Percentiles rank a stretch among this genome's conserved stretches.
Evolutionary conservation across 30 jellyfish, hydroid and myxozoan species (phyloP).

Genomic region (Nemopilema nomurai): DNA sequence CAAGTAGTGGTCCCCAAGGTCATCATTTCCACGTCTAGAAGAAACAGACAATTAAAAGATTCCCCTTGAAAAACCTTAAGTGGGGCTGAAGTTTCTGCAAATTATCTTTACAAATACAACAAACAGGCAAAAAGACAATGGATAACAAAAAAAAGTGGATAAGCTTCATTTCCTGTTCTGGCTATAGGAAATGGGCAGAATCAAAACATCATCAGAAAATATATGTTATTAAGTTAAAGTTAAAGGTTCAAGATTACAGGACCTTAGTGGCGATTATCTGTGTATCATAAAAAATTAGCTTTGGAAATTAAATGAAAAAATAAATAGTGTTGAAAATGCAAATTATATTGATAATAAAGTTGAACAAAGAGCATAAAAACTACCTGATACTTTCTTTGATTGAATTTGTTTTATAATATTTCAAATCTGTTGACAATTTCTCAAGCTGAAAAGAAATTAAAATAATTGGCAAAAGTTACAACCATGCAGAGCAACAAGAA

Average conservation of each 20-base stretch:
- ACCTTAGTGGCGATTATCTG: no score
- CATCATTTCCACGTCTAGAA: slow-evolving; percentile 97
- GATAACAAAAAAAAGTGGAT: no score
- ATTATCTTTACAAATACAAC: not conserved
- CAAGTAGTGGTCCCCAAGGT: slow-evolving; percentile 93
- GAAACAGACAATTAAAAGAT: not conserved
- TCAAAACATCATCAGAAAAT: no score
- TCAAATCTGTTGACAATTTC: slow-evolving; percentile 85
- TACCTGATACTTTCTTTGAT: slow-evolving; percentile 97
- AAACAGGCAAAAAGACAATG: not conserved
- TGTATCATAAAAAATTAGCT: no score
- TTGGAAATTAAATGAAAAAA: not conserved
- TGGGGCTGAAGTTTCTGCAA: not conserved
- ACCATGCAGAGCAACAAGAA: no score
- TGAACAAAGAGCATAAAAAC: not conserved
- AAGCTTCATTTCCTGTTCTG: no score
- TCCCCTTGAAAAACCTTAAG: not conserved
- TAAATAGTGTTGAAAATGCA: not conserved
- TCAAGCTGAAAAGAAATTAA: slow-evolving; percentile 82
- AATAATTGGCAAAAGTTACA: no score
- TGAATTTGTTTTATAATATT: slow-evolving; percentile 81
- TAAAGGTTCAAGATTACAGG: no score
- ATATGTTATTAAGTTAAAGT: no score
- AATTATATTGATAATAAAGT: not conserved
- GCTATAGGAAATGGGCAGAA: no score